Conservation (phyloP, 2,888 invertebrate species). For the Pegoplata infirma region DNA sequence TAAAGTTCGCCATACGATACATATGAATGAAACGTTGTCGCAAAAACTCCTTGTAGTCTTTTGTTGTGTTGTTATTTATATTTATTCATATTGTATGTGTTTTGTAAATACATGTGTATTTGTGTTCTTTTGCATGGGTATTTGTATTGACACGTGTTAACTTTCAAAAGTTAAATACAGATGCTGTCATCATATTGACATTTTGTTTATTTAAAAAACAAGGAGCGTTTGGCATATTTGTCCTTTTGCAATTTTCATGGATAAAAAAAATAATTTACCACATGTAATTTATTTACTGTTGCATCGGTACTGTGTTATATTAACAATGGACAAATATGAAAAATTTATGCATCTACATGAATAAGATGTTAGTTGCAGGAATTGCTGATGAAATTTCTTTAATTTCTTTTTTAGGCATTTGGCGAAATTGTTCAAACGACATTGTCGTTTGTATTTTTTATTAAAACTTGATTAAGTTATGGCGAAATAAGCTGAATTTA, state of each 20-base stretch:
- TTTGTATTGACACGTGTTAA: conserved; percentile 36
- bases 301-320: neutral
- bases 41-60: conserved; percentile 13
- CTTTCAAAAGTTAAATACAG: conserved; percentile 49
- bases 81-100: neutral
- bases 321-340: too few relatives aligned
- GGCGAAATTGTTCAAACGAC: too few relatives aligned
- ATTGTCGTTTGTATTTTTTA: too few relatives aligned
- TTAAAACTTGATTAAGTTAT: too few relatives aligned
- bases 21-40: neutral
- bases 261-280: conserved; percentile 1
- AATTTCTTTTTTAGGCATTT: too few relatives aligned
- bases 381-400: too few relatives aligned
- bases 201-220: conserved; percentile 34
- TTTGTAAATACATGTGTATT: neutral
- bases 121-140: neutral
- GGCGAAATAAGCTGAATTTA: too few relatives aligned
- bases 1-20: conserved; percentile 14
- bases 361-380: too few relatives aligned
- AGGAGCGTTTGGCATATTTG: conserved; percentile 34
- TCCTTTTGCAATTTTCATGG: neutral
- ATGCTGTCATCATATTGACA: conserved; percentile 44
- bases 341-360: too few relatives aligned
- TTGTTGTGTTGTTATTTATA: conserved; percentile 6
- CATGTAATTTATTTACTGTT: neutral